phyloP scores from a whole-genome alignment of 1,140 invertebrate species.

The Bicyclus anynana region DNA sequence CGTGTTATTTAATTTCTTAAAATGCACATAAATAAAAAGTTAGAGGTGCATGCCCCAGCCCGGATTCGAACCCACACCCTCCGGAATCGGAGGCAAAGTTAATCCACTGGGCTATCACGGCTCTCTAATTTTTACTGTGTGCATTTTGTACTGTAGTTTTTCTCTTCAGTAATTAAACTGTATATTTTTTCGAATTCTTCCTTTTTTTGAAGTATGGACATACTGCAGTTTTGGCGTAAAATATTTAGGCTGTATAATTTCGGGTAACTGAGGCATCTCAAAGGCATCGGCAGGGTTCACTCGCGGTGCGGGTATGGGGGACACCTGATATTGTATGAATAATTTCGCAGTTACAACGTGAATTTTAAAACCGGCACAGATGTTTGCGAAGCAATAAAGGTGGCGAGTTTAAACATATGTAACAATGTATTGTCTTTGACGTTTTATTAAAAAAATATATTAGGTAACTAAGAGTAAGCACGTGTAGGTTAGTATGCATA shows the following conservation, averaged over 20 bases:
- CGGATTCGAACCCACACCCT: too few relatives aligned
- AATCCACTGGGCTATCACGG: too few relatives aligned
- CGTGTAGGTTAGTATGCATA: too few relatives aligned
- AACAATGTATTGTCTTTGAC: slow-evolving; percentile 2
- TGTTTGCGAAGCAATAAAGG: slow-evolving; percentile 53
- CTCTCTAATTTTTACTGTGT: too few relatives aligned
- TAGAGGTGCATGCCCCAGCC: too few relatives aligned
- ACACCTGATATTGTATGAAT: slow-evolving; percentile 67
- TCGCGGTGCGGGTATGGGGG: slow-evolving; percentile 47
- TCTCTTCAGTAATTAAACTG: too few relatives aligned
- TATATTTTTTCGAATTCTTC: too few relatives aligned
- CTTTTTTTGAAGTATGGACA: background rate
- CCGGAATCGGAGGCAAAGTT: too few relatives aligned
- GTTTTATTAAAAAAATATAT: background rate
- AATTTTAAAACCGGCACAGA: slow-evolving; percentile 59
- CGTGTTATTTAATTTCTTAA: too few relatives aligned
- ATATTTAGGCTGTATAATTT: background rate
- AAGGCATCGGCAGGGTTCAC: background rate
- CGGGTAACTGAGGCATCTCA: background rate
- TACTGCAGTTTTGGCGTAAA: background rate
- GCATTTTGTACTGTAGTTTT: too few relatives aligned
- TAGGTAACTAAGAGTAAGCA: background rate
- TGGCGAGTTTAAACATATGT: slow-evolving; percentile 23
- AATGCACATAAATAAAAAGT: too few relatives aligned
- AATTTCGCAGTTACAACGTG: slow-evolving; percentile 62